phyloP scores from a whole-genome alignment of 2,888 invertebrate genomes.

The Bembecia ichneumoniformis region DNA sequence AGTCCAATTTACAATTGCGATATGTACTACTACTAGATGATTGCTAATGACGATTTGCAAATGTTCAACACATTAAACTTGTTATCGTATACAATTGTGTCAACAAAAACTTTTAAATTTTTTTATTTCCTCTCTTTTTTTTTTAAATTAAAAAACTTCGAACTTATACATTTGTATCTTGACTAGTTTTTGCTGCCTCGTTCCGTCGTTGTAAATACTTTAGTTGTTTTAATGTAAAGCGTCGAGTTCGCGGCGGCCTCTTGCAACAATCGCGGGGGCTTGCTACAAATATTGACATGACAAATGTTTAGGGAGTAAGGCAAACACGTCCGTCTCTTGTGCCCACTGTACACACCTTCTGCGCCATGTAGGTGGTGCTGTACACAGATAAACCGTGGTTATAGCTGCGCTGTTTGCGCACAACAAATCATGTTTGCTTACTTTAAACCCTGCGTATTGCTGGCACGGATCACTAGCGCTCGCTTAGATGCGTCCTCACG shows the following conservation, averaged over 20 bases:
- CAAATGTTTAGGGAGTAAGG: conserved; percentile 56
- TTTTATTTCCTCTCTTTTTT: too few species aligned
- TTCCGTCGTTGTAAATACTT: conserved; percentile 2
- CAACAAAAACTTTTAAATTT: too few species aligned
- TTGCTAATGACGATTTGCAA: too few species aligned
- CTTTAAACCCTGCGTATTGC: conserved; percentile 47
- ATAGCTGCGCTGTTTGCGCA: conserved; percentile 44
- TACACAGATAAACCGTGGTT: conserved; percentile 38
- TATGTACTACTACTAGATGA: too few species aligned
- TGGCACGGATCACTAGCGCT: conserved; percentile 41
- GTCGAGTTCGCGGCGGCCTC: conserved; percentile 23
- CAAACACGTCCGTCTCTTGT: conserved; percentile 49
- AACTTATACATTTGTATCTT: too few species aligned
- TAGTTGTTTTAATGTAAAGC: not conserved
- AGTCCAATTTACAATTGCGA: too few species aligned
- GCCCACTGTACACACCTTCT: conserved; percentile 41
- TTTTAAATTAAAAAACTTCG: too few species aligned
- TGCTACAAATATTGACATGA: conserved; percentile 58
- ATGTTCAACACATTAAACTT: too few species aligned
- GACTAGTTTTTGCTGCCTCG: conserved; percentile 1
- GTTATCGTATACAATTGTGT: too few species aligned
- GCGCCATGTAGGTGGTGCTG: conserved; percentile 24
- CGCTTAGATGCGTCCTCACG: conserved; percentile 52
- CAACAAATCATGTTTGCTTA: conserved; percentile 61
- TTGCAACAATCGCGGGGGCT: conserved; percentile 45